These are phyloP conservation scores for Oxystoma pomonae DNA, from an alignment of 2,888 invertebrate species.

Conservation along the genomic window DNA sequence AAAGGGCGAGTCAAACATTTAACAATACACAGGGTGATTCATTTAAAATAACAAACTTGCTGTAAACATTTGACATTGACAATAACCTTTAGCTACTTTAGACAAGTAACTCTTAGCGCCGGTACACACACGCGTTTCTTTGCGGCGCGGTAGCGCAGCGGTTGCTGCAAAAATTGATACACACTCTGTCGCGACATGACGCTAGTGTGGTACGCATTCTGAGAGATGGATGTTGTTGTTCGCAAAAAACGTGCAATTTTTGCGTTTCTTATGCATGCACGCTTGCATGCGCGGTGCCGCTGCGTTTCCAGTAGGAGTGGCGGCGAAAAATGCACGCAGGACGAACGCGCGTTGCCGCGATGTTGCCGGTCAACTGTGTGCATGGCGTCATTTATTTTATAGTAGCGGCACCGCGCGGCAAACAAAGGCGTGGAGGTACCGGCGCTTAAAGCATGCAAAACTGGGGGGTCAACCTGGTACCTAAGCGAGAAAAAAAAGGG, in stretches of 20 bases:
- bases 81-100: too few relatives aligned
- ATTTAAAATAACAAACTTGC: too few relatives aligned
- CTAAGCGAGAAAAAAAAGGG: too few relatives aligned
- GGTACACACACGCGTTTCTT: not conserved
- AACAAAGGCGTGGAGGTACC: slow-evolving; percentile 2
- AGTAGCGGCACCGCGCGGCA: slow-evolving; percentile 6
- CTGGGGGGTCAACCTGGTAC: too few relatives aligned
- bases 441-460: not conserved
- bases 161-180: not conserved
- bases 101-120: too few relatives aligned
- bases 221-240: not conserved
- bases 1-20: too few relatives aligned
- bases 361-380: too few relatives aligned
- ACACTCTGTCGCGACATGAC: not conserved
- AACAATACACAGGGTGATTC: too few relatives aligned
- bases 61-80: too few relatives aligned
- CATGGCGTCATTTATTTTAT: slow-evolving; percentile 5
- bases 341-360: too few relatives aligned
- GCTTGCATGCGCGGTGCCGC: slow-evolving; percentile 1
- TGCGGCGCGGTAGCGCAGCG: not conserved
- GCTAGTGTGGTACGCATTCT: not conserved
- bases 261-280: not conserved
- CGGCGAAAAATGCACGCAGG: slow-evolving; percentile 1
- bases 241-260: not conserved
- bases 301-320: slow-evolving; percentile 1